Evolutionary conservation across 2,113 vertebrate species (phyloP).

Genomic region (Muscicapa adusta): DNA sequence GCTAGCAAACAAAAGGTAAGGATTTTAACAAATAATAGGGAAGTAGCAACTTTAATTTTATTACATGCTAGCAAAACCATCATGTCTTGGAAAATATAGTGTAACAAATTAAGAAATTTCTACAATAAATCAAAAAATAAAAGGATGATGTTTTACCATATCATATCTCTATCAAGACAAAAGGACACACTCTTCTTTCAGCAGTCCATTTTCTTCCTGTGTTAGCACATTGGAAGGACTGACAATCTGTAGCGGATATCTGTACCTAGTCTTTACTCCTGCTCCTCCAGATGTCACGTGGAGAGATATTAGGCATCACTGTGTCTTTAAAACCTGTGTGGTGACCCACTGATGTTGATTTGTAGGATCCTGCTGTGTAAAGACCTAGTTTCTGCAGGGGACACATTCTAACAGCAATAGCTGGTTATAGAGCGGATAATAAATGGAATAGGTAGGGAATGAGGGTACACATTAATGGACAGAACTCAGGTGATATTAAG

Average conservation of each 20-base stretch:
- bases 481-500: slow-evolving; percentile 65
- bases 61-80: background rate
- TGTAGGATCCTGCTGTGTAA: slow-evolving; percentile 75
- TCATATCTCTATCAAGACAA: background rate
- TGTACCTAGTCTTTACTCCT: slow-evolving; percentile 66
- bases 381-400: slow-evolving; percentile 78
- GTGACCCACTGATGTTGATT: slow-evolving; percentile 76
- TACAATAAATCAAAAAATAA: background rate
- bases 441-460: slow-evolving; percentile 65
- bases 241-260: slow-evolving; percentile 13
- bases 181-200: background rate
- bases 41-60: background rate
- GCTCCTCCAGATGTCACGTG: slow-evolving; percentile 64
- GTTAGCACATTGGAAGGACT: background rate
- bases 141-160: background rate
- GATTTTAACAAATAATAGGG: background rate
- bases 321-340: slow-evolving; percentile 67
- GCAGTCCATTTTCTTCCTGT: background rate
- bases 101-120: background rate
- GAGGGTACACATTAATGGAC: slow-evolving; percentile 66
- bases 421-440: slow-evolving; percentile 76
- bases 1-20: background rate
- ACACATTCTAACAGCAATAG: slow-evolving; percentile 63
- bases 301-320: slow-evolving; percentile 70
- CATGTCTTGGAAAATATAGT: background rate